Conservation (phyloP, 2,113 vertebrate genomes). For the Odobenus rosmarus region DNA sequence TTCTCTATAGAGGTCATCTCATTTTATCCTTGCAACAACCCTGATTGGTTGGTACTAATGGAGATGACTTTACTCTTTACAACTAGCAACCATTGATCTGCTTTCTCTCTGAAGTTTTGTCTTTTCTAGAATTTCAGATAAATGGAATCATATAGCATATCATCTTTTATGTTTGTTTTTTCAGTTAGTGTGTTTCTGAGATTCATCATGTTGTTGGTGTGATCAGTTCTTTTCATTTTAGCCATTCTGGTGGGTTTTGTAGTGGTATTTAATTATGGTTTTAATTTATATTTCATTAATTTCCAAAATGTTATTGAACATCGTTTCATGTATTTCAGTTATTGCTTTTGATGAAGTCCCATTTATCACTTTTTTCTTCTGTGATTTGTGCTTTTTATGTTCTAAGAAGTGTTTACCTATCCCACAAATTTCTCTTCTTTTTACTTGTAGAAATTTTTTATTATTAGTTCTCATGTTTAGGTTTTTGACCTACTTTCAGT, state of each 20-base stretch:
- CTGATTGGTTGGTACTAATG: not conserved
- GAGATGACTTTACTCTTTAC: not conserved
- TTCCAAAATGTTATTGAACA: not conserved
- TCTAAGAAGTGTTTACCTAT: conserved; percentile 2
- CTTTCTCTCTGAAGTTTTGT: not conserved
- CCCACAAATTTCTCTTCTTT: not conserved
- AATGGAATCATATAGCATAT: not conserved
- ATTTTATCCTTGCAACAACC: not conserved
- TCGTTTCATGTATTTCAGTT: not conserved
- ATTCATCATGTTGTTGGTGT: not conserved
- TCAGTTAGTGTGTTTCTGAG: not conserved
- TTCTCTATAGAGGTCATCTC: not conserved
- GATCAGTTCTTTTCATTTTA: not conserved
- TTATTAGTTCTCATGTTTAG: not conserved
- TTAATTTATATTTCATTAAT: not conserved
- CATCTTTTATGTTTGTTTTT: not conserved
- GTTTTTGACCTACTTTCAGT: not conserved
- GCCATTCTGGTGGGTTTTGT: not conserved
- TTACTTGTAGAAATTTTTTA: not conserved
- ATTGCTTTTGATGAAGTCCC: not conserved
- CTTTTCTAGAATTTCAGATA: not conserved
- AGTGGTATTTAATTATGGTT: not conserved
- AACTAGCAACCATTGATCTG: not conserved
- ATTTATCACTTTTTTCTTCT: not conserved
- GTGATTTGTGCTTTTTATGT: not conserved